Evolutionary conservation across 2,797 vertebrate genomes (phyloP).

Genomic region (Enteromius anoplus): DNA sequence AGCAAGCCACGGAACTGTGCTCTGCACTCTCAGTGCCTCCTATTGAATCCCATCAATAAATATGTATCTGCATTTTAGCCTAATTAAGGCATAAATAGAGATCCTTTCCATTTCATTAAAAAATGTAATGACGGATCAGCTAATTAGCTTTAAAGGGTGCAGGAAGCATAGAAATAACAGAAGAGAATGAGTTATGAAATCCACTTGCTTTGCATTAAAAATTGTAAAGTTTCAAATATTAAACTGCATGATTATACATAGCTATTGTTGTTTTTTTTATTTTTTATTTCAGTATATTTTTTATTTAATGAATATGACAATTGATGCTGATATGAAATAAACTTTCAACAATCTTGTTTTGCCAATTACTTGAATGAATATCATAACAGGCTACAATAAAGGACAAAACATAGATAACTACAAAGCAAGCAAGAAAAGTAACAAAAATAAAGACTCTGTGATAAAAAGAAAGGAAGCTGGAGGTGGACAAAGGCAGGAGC

Average conservation of each 20-base stretch:
- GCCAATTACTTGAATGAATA: slow-evolving; percentile 14
- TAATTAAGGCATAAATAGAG: neutral
- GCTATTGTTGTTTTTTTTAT: neutral
- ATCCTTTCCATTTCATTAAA: neutral
- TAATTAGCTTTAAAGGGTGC: neutral
- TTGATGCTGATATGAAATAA: neutral
- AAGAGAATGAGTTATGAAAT: neutral
- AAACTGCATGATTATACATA: neutral
- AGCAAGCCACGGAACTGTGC: neutral
- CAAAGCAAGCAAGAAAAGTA: slow-evolving; percentile 10
- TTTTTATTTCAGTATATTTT: neutral
- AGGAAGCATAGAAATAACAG: neutral
- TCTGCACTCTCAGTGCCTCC: neutral
- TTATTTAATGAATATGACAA: neutral
- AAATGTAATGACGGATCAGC: neutral
- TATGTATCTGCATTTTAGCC: neutral
- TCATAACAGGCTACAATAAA: slow-evolving; percentile 1
- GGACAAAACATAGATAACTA: slow-evolving; percentile 13
- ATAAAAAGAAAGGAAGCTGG: slow-evolving; percentile 12
- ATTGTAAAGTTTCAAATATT: neutral
- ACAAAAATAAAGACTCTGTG: neutral
- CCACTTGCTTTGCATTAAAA: neutral
- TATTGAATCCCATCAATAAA: neutral
- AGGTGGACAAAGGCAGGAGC: slow-evolving; percentile 24
- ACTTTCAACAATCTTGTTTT: neutral